Base-by-base conservation (phyloP, 2,888 invertebrate genomes). In the Anorthoa munda region DNA sequence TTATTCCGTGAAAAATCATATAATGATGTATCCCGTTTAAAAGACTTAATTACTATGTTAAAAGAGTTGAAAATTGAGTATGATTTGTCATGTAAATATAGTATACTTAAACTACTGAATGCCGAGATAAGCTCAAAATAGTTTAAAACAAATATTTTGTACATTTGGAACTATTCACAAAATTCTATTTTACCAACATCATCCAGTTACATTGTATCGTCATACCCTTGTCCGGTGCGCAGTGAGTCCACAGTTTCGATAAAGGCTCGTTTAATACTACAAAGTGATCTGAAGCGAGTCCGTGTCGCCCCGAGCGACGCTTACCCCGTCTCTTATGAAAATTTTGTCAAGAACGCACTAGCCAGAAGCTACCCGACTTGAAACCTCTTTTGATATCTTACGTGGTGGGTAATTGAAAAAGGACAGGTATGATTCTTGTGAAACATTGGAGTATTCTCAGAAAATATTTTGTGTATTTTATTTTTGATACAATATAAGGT, bases 231-330 rank as follows among this genome's bases (percentile, higher is more conserved):
- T 93, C 92, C 92, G 82, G 89, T 87, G 83, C 70, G 77, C 76
- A 87, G 84, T 82, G 83, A 85, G 87, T 85, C 82, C 77, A 84
- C 82, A 85, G 89, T 88, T 89, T 87, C 90, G 89, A 92, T 93
- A 93, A 94, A 94, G 93, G 91, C 87, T 84, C 91, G 90, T 92
- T 93, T 94, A 95, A 94, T 92, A 91, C 92, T 92, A 93, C 95
- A 95, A 95, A 95, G 95, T 92, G 94, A 93, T 91, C 90, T 92
- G 86, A 82, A 92, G 90, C 88, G 89, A 86, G 89, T 82, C 84
- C 86, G 77, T 84, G 94, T 95, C 94, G 95, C 96, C 91, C 93
- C 77, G 91, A 89, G 95, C 95, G 89, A 95, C 94, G 93, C 92
- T 93, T 92, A 86, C 90, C 89, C 89, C 77, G 71, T 83, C 91